Conservation (phyloP, 1,140 invertebrate genomes). For the Diplogasteroides magnus region DNA sequence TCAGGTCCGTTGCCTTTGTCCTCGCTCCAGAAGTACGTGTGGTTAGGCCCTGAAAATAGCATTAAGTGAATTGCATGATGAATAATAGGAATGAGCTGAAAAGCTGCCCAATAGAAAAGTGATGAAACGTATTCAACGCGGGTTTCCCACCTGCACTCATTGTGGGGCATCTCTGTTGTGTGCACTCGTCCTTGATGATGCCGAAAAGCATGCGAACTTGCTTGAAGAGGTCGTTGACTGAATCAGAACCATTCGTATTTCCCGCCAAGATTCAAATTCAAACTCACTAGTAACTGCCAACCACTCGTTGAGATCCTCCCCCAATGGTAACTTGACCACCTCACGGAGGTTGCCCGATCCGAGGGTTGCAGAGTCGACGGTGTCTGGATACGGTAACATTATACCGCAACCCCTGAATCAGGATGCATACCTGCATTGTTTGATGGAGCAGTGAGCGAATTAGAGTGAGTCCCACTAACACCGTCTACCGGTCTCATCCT, state of each 20-base stretch:
- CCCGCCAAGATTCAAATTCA: too few species aligned
- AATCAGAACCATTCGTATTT: too few species aligned
- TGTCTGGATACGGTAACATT: constrained; percentile 2
- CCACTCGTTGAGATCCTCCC: constrained; percentile 99
- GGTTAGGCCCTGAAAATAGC: constrained; percentile 97
- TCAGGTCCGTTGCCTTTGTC: constrained; percentile 70
- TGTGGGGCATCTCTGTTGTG: constrained; percentile 90
- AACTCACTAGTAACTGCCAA: constrained; percentile 93
- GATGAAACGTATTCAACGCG: too few species aligned
- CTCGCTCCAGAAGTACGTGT: constrained; percentile 99
- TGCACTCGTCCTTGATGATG: constrained; percentile 98
- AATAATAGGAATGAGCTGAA: too few species aligned
- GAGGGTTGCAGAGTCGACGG: constrained; percentile 81
- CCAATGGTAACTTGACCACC: constrained; percentile 93
- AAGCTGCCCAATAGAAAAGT: too few species aligned
- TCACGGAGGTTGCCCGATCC: constrained; percentile 91
- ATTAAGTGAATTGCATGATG: too few species aligned
- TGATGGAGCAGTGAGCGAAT: too few species aligned
- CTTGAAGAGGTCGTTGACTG: constrained; percentile 98
- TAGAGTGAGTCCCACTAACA: too few species aligned
- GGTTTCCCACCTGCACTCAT: too few species aligned
- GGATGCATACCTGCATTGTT: too few species aligned
- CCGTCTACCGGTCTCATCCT: too few species aligned
- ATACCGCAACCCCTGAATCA: too few species aligned
- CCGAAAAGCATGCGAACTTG: constrained; percentile 99